These are phyloP conservation scores for Ornithorhynchus anatinus DNA, from an alignment of 2,113 vertebrate species.

Conservation along the genomic window DNA sequence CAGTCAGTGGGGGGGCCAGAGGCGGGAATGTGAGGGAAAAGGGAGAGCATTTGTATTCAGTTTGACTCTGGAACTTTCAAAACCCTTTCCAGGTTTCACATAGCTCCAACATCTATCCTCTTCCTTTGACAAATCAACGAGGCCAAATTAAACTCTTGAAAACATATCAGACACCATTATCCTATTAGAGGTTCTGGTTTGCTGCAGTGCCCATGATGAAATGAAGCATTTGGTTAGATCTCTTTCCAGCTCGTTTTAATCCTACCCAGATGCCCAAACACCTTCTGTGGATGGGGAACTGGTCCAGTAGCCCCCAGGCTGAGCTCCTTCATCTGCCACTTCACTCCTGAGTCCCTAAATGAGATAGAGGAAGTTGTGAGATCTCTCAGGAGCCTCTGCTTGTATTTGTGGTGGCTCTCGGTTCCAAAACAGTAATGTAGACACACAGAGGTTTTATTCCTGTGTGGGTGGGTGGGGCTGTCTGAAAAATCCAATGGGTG, in stretches of 20 bases:
- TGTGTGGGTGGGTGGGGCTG: too few species aligned
- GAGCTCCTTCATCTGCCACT: neutral
- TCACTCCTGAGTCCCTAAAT: neutral
- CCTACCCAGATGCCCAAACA: neutral
- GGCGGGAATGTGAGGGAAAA: neutral
- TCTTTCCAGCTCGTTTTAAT: neutral
- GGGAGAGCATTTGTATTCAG: neutral
- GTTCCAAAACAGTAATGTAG: too few species aligned
- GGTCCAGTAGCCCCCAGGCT: neutral
- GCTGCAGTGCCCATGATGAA: neutral
- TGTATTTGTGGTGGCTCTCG: too few species aligned
- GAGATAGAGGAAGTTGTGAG: neutral
- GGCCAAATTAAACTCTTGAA: neutral
- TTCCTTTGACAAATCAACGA: neutral
- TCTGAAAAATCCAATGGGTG: too few species aligned
- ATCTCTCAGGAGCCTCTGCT: too few species aligned
- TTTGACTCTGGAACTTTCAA: conserved; percentile 13
- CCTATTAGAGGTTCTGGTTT: neutral
- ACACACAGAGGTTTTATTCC: too few species aligned
- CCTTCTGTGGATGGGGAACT: neutral
- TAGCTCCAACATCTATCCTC: neutral
- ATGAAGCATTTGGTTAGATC: neutral
- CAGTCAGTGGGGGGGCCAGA: accelerated
- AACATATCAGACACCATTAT: neutral
- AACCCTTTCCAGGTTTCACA: neutral